Evolutionary conservation across 2,888 invertebrate species (phyloP).

Genomic region (Netelia melanura): DNA sequence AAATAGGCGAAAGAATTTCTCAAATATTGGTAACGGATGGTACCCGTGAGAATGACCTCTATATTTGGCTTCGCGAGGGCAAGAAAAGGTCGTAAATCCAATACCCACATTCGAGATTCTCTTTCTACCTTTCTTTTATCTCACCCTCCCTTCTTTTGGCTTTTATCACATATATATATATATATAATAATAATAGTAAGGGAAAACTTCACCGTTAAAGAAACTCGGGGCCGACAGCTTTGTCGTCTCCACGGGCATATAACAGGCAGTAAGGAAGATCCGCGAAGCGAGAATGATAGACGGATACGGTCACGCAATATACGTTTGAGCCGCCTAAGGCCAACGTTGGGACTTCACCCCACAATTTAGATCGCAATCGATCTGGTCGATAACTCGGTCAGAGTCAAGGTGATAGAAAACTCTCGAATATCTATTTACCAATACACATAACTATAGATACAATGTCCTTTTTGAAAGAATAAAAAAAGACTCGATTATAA

Average conservation of each 20-base stretch:
- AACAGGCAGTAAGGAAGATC: constrained; percentile 65
- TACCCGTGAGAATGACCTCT: constrained; percentile 51
- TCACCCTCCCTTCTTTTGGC: neutral
- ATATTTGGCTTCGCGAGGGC: constrained; percentile 36
- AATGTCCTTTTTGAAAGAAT: neutral
- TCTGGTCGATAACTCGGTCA: constrained; percentile 75
- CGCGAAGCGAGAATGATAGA: constrained; percentile 65
- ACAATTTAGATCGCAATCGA: constrained; percentile 76
- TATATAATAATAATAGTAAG: neutral
- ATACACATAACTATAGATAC: neutral
- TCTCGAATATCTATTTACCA: neutral
- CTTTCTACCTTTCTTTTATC: neutral
- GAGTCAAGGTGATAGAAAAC: constrained; percentile 76
- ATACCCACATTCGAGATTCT: constrained; percentile 31
- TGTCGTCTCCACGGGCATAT: constrained; percentile 16
- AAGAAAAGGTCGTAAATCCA: constrained; percentile 55
- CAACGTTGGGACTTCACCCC: constrained; percentile 30
- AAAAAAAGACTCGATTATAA: neutral
- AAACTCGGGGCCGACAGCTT: constrained; percentile 6
- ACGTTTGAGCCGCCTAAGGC: constrained; percentile 48
- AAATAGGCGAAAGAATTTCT: neutral
- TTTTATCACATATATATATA: neutral
- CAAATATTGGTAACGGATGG: constrained; percentile 25
- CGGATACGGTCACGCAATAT: constrained; percentile 74
- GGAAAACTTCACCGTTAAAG: constrained; percentile 37